Base-by-base conservation (phyloP, 2,797 vertebrate species). In the Malacoraja senta region DNA sequence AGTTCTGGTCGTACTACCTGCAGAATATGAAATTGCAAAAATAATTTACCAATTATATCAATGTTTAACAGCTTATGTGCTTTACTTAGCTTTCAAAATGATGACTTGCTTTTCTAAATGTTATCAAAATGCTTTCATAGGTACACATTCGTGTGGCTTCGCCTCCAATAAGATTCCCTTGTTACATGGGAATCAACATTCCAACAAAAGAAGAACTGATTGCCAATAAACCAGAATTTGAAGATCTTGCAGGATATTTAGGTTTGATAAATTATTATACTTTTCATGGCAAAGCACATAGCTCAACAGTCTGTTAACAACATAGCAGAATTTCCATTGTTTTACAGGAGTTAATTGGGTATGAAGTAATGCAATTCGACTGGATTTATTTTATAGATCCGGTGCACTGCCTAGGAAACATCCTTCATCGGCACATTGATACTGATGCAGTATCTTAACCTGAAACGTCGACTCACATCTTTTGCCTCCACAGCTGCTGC, bases 161-260 rank as follows among this genome's bases (percentile, higher is more conserved):
- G 91, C 99, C 99, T 81, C 99, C 99, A 0, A 98, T 99, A 95
- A 97, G 94, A 95, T 97, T 97, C 94, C 99, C 99, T 1, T 99
- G 99, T 95, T 99, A 99, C 95, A 99, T 99, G 99, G 99, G 99
- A 94, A 99, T 99, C 95, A 99, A 99, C 94, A 99, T 99, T 94
- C 99, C 99, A 93, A 99, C 99, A 93, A 99, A 99, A 96, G 99
- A 99, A 95, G 99, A 99, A 95, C 97, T 99, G 84, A 99, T 99
- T 91, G 99, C 99, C 94, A 99, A 99, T 95, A 98, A 95, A 95
- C 98, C 99, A 13, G 98, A 99, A 97, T 99, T 99, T 95, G 95
- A 96, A 93, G 96, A 98, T 95, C 97, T 99, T 93, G 98, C 99
- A 71, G 97, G 97, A 93, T 98, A 99, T 94, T 98, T 99, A 93